phyloP scores from a whole-genome alignment of 2,797 vertebrate genomes.

The Zalophus californianus region DNA sequence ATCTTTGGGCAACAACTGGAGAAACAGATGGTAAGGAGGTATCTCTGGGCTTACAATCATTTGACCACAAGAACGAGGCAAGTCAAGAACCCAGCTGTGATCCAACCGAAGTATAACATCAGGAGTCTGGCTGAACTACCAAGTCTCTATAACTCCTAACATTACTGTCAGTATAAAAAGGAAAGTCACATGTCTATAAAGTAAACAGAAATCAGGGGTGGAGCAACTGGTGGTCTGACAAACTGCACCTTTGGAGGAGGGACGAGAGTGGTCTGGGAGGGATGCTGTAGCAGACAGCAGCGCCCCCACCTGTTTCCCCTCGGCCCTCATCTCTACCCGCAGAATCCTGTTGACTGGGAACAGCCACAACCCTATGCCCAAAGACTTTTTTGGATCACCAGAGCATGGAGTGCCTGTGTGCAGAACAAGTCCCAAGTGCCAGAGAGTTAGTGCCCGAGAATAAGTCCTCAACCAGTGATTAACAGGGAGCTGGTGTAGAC shows the following conservation, averaged over 20 bases:
- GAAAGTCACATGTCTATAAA: background rate
- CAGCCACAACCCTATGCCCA: background rate
- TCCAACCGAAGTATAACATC: background rate
- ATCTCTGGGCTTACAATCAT: background rate
- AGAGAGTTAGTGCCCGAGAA: background rate
- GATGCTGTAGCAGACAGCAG: background rate
- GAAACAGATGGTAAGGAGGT: background rate
- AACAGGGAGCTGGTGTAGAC: background rate
- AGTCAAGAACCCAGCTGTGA: background rate
- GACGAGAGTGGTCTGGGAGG: background rate
- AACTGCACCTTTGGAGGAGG: background rate
- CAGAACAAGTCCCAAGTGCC: background rate
- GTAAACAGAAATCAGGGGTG: background rate
- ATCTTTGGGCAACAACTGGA: background rate
- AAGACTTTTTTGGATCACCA: background rate
- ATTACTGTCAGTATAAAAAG: background rate
- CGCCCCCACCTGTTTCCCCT: background rate
- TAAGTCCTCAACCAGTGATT: background rate
- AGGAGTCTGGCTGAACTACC: background rate
- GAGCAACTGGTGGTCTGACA: background rate
- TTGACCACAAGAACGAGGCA: background rate
- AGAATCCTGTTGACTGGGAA: background rate
- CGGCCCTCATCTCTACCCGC: background rate
- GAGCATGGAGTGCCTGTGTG: background rate
- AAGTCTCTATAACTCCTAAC: background rate